Base-by-base conservation (phyloP, 30 jellyfish, hydroid and myxozoan species). In the Aurelia aurita region DNA sequence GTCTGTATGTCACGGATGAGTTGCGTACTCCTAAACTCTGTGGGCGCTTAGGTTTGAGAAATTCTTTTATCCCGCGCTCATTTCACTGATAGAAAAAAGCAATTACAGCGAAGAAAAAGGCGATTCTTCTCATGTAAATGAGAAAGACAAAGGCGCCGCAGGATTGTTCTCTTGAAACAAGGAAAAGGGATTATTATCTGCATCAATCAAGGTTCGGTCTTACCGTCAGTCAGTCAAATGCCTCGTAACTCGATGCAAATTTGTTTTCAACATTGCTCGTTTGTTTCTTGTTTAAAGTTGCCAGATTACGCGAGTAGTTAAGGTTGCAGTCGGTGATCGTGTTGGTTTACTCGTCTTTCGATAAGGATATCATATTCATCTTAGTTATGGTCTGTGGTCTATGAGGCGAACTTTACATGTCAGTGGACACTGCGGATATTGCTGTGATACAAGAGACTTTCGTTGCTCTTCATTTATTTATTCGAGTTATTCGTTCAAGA, bases 361-460 rank as follows among this genome's bases (percentile, higher is more conserved):
- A 68, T 72, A 60, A 58, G 39, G 85, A 81, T 81, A 81, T 81
- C 91, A 81, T 47, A 31, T 81, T 81, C 85, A 67, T 60, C 77
- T 81, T 63, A 81, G 91, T 58, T 81, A 60, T 55, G 91, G 91
- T 67, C 75, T 81, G 91, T 81, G 91, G 91, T 81, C 70, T 81
- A 64, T 55, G 82, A 81, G 91, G 79, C 85, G 80, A 81, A 81
- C 63, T 46, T 46, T 59, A 57, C 91, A 81, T 67, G 66, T 77
- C 91, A 66, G 69, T 49, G 51, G 51, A 39, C 51, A 39, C 51
- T 39, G 0, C 51, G 51, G 77, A 81, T 58, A 19, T 12, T 21
- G 86, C 86, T 19, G 12, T 23, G 49, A 18, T 23, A 21, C 45
- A 68, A 28, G 51, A 39, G n/a, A 31, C 44, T 68, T 54, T 68